Evolutionary conservation across 2,888 invertebrate genomes (phyloP).

Genomic region (Chymomyza fuscimana): DNA sequence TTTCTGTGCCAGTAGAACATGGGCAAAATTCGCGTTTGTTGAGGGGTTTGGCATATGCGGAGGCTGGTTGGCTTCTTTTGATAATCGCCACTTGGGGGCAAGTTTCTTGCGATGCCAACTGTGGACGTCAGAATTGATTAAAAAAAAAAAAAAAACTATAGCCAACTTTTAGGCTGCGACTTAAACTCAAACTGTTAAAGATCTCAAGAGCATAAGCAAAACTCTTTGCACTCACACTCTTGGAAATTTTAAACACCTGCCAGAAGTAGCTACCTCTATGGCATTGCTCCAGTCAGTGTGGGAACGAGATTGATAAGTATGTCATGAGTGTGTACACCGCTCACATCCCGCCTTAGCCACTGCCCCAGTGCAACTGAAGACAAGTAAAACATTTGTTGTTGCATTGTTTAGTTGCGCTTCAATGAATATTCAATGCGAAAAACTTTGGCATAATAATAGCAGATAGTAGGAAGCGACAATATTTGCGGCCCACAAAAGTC

Average conservation of each 20-base stretch:
- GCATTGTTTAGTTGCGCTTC: constrained; percentile 30
- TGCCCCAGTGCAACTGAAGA: background rate
- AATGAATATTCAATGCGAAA: constrained; percentile 67
- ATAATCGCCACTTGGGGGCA: no score
- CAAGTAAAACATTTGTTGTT: constrained; percentile 27
- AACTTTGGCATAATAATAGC: constrained; percentile 2
- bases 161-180: constrained; percentile 34
- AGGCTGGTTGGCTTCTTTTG: no score
- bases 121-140: no score
- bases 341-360: constrained; percentile 13
- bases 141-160: background rate
- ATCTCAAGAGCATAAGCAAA: constrained; percentile 9
- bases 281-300: constrained; percentile 44
- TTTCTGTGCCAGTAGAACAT: no score
- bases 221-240: constrained; percentile 36
- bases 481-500: constrained; percentile 5
- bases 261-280: background rate
- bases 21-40: no score
- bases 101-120: no score
- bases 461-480: constrained; percentile 62
- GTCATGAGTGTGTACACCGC: constrained; percentile 56
- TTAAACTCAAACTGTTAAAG: constrained; percentile 21
- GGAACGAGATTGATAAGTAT: constrained; percentile 57
- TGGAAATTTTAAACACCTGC: constrained; percentile 23
- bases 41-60: no score